Percentiles rank a stretch among this genome's conserved stretches.
phyloP scores from a whole-genome alignment of 1,140 invertebrate genomes.

The Scaptomyza graminum region DNA sequence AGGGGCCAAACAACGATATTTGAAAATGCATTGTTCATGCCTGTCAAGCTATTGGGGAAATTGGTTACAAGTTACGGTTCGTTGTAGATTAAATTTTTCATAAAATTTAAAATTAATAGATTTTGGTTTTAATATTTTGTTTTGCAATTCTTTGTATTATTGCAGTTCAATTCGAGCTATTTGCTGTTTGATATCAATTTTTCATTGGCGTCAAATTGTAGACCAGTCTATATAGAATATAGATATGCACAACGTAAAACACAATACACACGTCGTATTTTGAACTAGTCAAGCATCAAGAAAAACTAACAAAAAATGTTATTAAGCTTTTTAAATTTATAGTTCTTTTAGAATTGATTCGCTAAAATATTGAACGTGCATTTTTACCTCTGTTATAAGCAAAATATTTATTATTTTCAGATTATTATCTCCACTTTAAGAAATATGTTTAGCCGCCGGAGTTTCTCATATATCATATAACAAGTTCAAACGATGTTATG shows the following conservation, averaged over 20 bases:
- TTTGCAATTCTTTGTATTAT: too few relatives aligned
- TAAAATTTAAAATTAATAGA: not conserved
- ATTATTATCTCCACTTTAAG: constrained; percentile 32
- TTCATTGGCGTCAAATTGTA: too few relatives aligned
- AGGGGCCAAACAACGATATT: not conserved
- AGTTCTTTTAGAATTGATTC: too few relatives aligned
- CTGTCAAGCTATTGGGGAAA: not conserved
- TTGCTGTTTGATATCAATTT: too few relatives aligned
- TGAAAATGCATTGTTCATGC: not conserved
- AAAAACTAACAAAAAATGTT: too few relatives aligned
- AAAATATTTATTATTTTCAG: not conserved
- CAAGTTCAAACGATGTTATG: constrained; percentile 14
- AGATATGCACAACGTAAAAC: too few relatives aligned
- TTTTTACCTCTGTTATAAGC: constrained; percentile 16
- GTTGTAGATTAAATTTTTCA: not conserved
- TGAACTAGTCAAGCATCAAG: too few relatives aligned
- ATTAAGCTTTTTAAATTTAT: too few relatives aligned
- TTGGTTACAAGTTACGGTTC: not conserved
- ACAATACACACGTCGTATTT: too few relatives aligned
- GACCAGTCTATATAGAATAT: too few relatives aligned
- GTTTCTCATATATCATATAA: constrained; percentile 23
- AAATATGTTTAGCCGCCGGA: constrained; percentile 54
- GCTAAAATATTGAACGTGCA: not conserved
- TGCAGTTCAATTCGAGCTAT: too few relatives aligned
- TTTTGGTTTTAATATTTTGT: not conserved